Percentiles rank a stretch among this genome's conserved stretches.
phyloP scores from a whole-genome alignment of 92 coral and sea anemone genomes.

The Epizoanthus stellaris region DNA sequence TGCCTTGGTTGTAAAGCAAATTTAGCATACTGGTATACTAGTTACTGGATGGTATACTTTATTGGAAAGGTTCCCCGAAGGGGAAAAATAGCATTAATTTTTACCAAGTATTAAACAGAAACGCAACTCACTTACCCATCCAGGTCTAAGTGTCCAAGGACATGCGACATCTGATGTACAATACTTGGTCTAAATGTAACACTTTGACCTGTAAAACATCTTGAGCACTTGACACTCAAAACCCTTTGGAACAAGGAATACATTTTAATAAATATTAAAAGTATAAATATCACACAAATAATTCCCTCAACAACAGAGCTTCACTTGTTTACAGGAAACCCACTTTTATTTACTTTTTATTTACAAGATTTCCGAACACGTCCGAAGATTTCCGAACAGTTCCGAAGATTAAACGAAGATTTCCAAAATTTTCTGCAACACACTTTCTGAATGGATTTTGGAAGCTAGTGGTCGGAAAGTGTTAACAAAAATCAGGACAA shows the following conservation, averaged over 20 bases:
- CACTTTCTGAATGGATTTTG: too few species aligned
- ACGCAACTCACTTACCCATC: slow-evolving; percentile 69
- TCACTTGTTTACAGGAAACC: too few species aligned
- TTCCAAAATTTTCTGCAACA: too few species aligned
- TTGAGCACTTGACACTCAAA: slow-evolving; percentile 67
- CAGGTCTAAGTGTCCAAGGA: slow-evolving; percentile 79
- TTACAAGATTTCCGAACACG: too few species aligned
- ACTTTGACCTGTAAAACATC: slow-evolving; percentile 71
- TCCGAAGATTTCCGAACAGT: too few species aligned
- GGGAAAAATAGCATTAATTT: too few species aligned
- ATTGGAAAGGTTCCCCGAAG: neutral
- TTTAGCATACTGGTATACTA: too few species aligned
- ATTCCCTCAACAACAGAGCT: neutral
- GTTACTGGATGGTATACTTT: neutral
- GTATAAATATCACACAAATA: neutral
- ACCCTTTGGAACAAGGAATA: slow-evolving; percentile 46
- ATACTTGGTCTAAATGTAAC: slow-evolving; percentile 74
- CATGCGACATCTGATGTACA: slow-evolving; percentile 82
- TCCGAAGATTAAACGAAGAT: too few species aligned
- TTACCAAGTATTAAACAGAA: neutral
- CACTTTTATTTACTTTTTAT: too few species aligned
- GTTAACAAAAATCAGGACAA: too few species aligned
- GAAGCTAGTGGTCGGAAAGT: too few species aligned
- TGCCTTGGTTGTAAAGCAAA: too few species aligned
- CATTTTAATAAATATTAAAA: neutral